Base-by-base conservation (phyloP, 2,113 vertebrate genomes). In the Dolichallabes microphthalmus region DNA sequence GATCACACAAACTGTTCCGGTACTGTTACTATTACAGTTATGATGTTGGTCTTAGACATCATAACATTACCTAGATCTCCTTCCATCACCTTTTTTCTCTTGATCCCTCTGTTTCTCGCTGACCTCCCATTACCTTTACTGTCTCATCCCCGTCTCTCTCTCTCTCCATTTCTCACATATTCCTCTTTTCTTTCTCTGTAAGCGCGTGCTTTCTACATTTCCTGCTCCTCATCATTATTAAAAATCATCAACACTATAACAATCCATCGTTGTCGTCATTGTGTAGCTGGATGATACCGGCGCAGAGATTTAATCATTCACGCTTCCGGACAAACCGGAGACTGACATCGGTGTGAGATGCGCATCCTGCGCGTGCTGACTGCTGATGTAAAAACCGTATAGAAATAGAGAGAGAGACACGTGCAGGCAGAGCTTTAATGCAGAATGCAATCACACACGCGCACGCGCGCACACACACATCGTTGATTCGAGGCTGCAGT, bases 401-500 rank as follows among this genome's bases (percentile, higher is more conserved):
- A 75, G 39, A 75, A 50, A 75, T n/a, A 52, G 30, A 69, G 5
- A 69, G 5, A 52, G 30, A 69, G 1, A 9, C 66, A 69, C 66
- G 66, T 52, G 45, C 35, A 25, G 1, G 2, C 71, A 73, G 69
- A 45, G 35, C 71, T 50, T 74, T 74, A 74, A 52, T 74, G 45
- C 45, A 74, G 45, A 74, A 74, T 74, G 71, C 22, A 73, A 25
- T 39, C 20, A 25, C 8, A 25, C 5, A 13, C 73, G 1, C 45
- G 9, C 73, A 15, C 73, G 19, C 69, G 19, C 68, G 9, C 66
- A 12, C 19, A 45, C 68, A 17, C 73, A 75, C 45, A 13, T 50
- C 39, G 71, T 50, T n/a, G 71, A 74, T 50, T 50, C 50, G 73
- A 53, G 14, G 73, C 73, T 75, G 73, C 73, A 75, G 12, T 27